Conservation (phyloP, 2,888 invertebrate species). For the Tenthredo mesomela region DNA sequence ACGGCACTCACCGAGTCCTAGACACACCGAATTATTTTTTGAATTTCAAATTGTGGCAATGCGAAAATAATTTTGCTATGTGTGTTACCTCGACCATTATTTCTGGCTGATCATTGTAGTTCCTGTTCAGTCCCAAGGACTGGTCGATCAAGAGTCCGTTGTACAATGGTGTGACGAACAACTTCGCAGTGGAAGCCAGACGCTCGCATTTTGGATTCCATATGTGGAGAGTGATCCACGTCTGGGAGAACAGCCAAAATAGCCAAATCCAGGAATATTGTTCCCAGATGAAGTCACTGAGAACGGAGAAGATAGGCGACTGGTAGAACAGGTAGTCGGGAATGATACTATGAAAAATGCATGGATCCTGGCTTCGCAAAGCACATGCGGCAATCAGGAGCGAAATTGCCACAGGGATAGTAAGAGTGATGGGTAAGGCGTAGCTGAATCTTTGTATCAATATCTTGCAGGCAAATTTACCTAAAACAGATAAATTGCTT, state of each 20-base stretch:
- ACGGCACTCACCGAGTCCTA: background rate
- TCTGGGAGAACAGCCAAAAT: slow-evolving; percentile 89
- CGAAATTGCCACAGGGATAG: slow-evolving; percentile 87
- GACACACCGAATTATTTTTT: background rate
- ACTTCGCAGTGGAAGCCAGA: slow-evolving; percentile 90
- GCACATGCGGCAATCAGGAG: slow-evolving; percentile 85
- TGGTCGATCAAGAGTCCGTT: slow-evolving; percentile 91
- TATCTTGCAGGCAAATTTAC: slow-evolving; percentile 93
- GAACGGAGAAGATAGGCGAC: slow-evolving; percentile 76
- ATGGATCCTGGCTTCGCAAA: slow-evolving; percentile 83
- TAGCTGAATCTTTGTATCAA: slow-evolving; percentile 94
- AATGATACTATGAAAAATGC: slow-evolving; percentile 82
- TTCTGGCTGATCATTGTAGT: slow-evolving; percentile 82
- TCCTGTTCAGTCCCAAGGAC: slow-evolving; percentile 89
- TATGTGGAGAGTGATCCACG: slow-evolving; percentile 92
- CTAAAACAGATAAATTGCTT: slow-evolving; percentile 67
- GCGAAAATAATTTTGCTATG: slow-evolving; percentile 66
- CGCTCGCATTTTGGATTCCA: slow-evolving; percentile 92
- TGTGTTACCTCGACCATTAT: slow-evolving; percentile 71
- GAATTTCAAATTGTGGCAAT: background rate
- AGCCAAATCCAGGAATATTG: slow-evolving; percentile 91
- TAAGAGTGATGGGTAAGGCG: slow-evolving; percentile 89
- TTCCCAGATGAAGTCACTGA: slow-evolving; percentile 80
- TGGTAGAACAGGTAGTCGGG: slow-evolving; percentile 81
- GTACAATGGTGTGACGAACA: slow-evolving; percentile 93